Evolutionary conservation across 2,888 invertebrate species (phyloP).

Genomic region (Hipparchia semele): DNA sequence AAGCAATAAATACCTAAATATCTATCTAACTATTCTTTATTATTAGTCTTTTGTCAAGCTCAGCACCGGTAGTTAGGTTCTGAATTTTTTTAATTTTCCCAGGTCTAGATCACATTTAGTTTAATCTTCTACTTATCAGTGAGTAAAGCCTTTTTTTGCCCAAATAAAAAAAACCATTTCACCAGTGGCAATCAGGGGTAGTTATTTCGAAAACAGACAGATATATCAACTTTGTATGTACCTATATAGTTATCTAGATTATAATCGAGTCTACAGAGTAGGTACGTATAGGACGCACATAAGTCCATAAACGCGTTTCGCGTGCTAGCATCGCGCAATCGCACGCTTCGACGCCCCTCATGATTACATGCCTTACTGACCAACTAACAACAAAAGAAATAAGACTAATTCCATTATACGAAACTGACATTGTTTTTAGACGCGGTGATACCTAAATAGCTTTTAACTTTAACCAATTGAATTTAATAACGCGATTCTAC

Average conservation of each 20-base stretch:
- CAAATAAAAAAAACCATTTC: too few relatives aligned
- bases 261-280: background rate
- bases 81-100: too few relatives aligned
- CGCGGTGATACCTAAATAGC: background rate
- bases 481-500: background rate
- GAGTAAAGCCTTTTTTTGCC: too few relatives aligned
- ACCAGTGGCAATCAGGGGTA: background rate
- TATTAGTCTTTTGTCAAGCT: too few relatives aligned
- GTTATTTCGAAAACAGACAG: too few relatives aligned
- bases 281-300: constrained; percentile 4
- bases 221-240: too few relatives aligned
- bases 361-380: constrained; percentile 72
- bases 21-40: too few relatives aligned
- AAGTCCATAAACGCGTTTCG: constrained; percentile 48
- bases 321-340: constrained; percentile 61
- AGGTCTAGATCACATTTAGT: too few relatives aligned
- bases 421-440: constrained; percentile 20
- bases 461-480: constrained; percentile 6
- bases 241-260: background rate
- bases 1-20: too few relatives aligned
- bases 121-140: too few relatives aligned
- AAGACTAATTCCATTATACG: constrained; percentile 37
- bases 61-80: too few relatives aligned
- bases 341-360: constrained; percentile 64
- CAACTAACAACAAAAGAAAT: constrained; percentile 65